These are phyloP conservation scores for Cephus sareptanus DNA, from an alignment of 2,888 invertebrate species.

Conservation along the genomic window DNA sequence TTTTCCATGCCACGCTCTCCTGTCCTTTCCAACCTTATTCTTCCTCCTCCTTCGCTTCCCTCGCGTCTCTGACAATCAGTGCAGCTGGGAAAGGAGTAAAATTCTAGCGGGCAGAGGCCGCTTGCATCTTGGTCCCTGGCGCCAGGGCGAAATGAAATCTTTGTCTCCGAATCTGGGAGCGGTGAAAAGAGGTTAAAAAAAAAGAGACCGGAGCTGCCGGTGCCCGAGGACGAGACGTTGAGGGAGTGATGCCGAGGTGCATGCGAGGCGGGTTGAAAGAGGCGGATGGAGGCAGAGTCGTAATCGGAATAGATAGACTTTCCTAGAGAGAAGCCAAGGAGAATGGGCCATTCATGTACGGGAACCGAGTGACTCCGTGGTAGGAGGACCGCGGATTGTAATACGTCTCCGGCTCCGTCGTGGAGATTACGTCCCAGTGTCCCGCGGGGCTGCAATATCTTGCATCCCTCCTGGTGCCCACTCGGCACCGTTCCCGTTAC, in stretches of 20 bases:
- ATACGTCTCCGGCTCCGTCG: slow-evolving; percentile 62
- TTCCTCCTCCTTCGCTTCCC: background rate
- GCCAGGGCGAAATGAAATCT: slow-evolving; percentile 49
- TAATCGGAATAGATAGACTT: slow-evolving; percentile 49
- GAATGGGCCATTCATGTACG: slow-evolving; percentile 63
- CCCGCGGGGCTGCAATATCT: slow-evolving; percentile 66
- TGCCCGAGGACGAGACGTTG: slow-evolving; percentile 25
- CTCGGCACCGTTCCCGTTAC: slow-evolving; percentile 25
- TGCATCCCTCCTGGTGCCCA: slow-evolving; percentile 57
- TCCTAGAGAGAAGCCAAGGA: slow-evolving; percentile 63
- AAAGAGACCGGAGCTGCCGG: slow-evolving; percentile 4
- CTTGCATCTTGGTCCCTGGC: slow-evolving; percentile 13
- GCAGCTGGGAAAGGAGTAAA: background rate
- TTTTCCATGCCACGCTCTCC: background rate
- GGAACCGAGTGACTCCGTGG: slow-evolving; percentile 55
- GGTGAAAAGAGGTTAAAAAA: slow-evolving; percentile 19
- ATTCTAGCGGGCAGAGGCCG: background rate
- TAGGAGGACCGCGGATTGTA: slow-evolving; percentile 58
- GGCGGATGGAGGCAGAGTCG: slow-evolving; percentile 26
- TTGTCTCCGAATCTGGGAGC: slow-evolving; percentile 43
- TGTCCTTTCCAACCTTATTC: background rate
- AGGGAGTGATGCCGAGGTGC: slow-evolving; percentile 25
- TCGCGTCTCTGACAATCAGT: background rate
- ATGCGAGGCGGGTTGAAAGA: slow-evolving; percentile 18
- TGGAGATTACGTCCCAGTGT: slow-evolving; percentile 64